Base-by-base conservation (phyloP, 1,140 invertebrate species). In the Penaeus chinensis region DNA sequence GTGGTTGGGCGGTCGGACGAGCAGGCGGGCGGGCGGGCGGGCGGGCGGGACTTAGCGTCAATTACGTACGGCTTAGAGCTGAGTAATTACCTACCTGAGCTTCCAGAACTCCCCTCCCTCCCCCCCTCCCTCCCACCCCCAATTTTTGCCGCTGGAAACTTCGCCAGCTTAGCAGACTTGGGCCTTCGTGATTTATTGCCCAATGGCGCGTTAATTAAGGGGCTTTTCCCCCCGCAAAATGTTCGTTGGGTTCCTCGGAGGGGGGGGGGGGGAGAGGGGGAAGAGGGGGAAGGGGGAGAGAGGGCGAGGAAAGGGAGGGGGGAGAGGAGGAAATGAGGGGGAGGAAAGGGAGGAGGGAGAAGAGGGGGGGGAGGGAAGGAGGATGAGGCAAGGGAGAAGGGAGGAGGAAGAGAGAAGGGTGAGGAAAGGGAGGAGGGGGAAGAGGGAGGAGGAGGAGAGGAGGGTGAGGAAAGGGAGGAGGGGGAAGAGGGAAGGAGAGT, bases 191-290 rank as follows among this genome's bases (percentile, higher is more conserved):
- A 86, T 86, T 86, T 86, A 86, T 86, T 86, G 84, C 77, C 61
- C 84, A 86, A 86, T 86, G 84, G 84, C 27, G 84, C 77, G 76
- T 80, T 86, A 86, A 86, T 86, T 86, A 86, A 86, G 77, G 76
- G 84, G 69, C 54, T 76, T 86, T 86, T 66, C 77, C 84, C 66
- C 84, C 84, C 84, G 83, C 84, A 86, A 86, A 86, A 86, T 86
- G 85, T 82, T 79, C 62, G 78, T 27, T 22, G 78, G 47, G 78
- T n/a, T 7, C 10, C 24, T 32, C 37, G 71, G 27, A n/a, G 78
- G 13, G 78, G 47, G 16, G 32, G 24, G 22, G 60, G 47, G 20
- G 66, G 32, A 47, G 20, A 20, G 47, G 16, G 32, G 24, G 22
- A 32, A 24, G 20, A 54, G 32, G n/a, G 65, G 20, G 42, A 22